Conservation (phyloP, 2,113 vertebrate species). For the Lepus americanus region DNA sequence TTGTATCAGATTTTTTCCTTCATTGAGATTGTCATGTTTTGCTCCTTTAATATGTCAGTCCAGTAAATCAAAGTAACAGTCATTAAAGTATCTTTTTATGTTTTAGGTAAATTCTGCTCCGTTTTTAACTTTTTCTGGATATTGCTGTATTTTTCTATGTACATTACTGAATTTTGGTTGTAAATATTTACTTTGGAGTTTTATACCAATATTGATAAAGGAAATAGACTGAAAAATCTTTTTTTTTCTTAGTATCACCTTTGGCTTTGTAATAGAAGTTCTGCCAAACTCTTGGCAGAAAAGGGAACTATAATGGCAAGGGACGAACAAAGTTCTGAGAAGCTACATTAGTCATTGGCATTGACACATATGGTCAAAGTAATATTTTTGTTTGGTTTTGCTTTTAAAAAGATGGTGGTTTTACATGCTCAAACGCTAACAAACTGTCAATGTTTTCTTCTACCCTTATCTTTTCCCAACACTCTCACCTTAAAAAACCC, state of each 20-base stretch:
- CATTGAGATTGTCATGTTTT: not conserved
- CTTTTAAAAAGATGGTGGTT: not conserved
- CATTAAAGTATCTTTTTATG: conserved; percentile 35
- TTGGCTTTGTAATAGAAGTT: not conserved
- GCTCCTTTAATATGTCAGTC: not conserved
- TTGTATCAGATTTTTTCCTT: not conserved
- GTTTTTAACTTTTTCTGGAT: not conserved
- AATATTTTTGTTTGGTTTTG: not conserved
- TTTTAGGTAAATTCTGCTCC: not conserved
- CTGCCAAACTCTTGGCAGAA: not conserved
- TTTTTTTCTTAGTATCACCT: not conserved
- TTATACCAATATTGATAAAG: conserved; percentile 1
- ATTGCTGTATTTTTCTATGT: not conserved
- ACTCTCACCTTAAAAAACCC: not conserved
- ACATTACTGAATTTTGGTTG: not conserved
- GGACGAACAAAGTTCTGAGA: conserved; percentile 3
- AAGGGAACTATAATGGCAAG: not conserved
- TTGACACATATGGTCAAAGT: not conserved
- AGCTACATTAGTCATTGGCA: not conserved
- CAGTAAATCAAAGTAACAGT: not conserved
- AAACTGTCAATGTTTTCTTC: conserved; percentile 3
- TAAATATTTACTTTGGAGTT: conserved; percentile 15
- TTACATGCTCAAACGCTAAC: conserved; percentile 20
- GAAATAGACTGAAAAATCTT: not conserved
- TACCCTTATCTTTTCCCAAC: not conserved